Conservation (phyloP, 2,888 invertebrate genomes). For the Caenorhabditis sp. region DNA sequence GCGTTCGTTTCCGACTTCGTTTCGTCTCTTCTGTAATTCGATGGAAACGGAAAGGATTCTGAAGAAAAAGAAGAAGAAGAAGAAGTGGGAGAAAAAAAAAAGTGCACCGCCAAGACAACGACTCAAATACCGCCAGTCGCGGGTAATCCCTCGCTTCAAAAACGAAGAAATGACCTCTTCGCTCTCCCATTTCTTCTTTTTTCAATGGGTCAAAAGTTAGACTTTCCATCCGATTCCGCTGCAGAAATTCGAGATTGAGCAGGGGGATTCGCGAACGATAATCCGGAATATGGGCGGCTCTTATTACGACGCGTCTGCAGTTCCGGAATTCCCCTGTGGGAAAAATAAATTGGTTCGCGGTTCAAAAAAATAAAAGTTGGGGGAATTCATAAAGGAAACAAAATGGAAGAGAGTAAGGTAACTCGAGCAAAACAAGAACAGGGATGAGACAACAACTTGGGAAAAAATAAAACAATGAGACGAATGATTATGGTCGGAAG, state of each 20-base stretch:
- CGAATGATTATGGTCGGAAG: slow-evolving; percentile 56
- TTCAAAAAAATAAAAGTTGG: background rate
- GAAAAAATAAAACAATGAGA: too few relatives aligned
- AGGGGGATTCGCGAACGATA: slow-evolving; percentile 5
- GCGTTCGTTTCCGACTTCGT: background rate
- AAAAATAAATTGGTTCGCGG: background rate
- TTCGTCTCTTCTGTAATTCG: slow-evolving; percentile 24
- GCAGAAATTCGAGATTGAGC: slow-evolving; percentile 34
- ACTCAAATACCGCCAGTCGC: slow-evolving; percentile 16
- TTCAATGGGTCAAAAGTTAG: slow-evolving; percentile 43
- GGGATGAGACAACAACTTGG: slow-evolving; percentile 13
- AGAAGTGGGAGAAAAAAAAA: background rate
- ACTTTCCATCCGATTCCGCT: slow-evolving; percentile 25
- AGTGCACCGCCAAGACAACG: slow-evolving; percentile 19
- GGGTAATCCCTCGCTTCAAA: slow-evolving; percentile 43
- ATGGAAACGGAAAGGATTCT: slow-evolving; percentile 29
- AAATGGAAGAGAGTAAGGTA: background rate
- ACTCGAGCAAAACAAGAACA: background rate
- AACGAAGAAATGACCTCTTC: slow-evolving; percentile 41
- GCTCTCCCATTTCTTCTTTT: slow-evolving; percentile 10
- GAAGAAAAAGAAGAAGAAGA: background rate
- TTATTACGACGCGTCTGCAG: slow-evolving; percentile 30
- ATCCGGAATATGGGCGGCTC: slow-evolving; percentile 27
- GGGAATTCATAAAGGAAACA: background rate
- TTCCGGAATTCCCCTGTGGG: background rate